Conservation (phyloP, 1,140 invertebrate genomes). For the Drosophila sp. region DNA sequence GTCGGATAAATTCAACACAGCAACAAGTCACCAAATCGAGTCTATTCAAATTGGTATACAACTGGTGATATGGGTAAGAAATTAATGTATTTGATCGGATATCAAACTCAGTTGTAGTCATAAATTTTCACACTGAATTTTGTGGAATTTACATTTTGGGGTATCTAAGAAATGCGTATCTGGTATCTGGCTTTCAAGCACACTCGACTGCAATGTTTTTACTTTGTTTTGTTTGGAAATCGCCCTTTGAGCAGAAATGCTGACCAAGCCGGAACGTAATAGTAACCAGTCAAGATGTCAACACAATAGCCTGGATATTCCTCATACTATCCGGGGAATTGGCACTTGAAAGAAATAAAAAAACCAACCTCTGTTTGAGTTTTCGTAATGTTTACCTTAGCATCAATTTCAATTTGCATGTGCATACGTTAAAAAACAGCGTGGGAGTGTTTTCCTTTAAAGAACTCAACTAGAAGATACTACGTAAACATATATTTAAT, state of each 20-base stretch:
- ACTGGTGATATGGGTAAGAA: neutral
- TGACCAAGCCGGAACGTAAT: neutral
- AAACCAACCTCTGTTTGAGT: slow-evolving; percentile 32
- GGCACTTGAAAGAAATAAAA: slow-evolving; percentile 8
- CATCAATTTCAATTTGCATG: slow-evolving; percentile 84
- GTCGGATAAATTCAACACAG: slow-evolving; percentile 4
- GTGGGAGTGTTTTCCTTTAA: neutral
- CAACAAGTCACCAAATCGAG: slow-evolving; percentile 1
- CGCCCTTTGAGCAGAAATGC: neutral
- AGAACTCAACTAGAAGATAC: neutral
- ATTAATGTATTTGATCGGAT: neutral
- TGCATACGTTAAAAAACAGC: slow-evolving; percentile 26
- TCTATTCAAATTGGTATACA: neutral
- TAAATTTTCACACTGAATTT: too few species aligned
- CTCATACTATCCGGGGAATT: neutral
- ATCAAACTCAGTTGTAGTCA: neutral
- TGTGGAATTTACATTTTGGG: too few species aligned
- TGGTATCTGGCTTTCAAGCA: neutral
- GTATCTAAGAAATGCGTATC: neutral
- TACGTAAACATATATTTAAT: too few species aligned
- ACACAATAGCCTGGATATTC: slow-evolving; percentile 53
- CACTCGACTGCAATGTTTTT: neutral
- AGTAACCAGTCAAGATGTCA: slow-evolving; percentile 56
- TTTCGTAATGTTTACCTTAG: slow-evolving; percentile 71
- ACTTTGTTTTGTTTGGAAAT: neutral